These are phyloP conservation scores for Aeoliscus strigatus DNA, from an alignment of 2,797 vertebrate species.

Conservation along the genomic window DNA sequence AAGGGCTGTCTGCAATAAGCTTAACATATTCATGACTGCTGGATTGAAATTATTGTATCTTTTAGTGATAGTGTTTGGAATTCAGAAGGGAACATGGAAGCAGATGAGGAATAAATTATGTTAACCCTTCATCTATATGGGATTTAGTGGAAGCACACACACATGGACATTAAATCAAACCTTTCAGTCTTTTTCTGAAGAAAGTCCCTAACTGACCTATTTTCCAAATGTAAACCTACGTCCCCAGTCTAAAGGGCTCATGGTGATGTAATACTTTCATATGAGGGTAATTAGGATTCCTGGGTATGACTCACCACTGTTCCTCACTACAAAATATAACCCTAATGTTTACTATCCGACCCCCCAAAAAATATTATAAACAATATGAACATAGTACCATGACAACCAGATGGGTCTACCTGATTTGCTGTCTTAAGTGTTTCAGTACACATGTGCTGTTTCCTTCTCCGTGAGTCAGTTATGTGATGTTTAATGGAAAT, in stretches of 20 bases:
- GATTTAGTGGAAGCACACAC: slow-evolving; percentile 7
- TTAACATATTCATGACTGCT: slow-evolving; percentile 55
- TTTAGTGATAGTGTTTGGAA: slow-evolving; percentile 17
- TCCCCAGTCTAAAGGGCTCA: slow-evolving; percentile 15
- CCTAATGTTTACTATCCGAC: slow-evolving; percentile 44
- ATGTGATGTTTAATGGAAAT: slow-evolving; percentile 23
- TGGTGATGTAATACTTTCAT: slow-evolving; percentile 52
- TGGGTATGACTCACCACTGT: slow-evolving; percentile 56
- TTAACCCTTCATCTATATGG: not conserved
- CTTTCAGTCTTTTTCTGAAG: slow-evolving; percentile 18
- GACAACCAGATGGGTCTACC: not conserved
- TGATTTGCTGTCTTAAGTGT: too few species aligned
- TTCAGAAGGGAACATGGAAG: slow-evolving; percentile 16
- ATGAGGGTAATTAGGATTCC: slow-evolving; percentile 55
- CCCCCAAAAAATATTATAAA: slow-evolving; percentile 32
- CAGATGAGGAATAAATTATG: slow-evolving; percentile 17
- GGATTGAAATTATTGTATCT: slow-evolving; percentile 29
- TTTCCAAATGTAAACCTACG: slow-evolving; percentile 43
- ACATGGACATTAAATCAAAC: slow-evolving; percentile 5
- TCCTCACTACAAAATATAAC: slow-evolving; percentile 44
- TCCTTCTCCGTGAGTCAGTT: not conserved
- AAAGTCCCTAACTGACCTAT: slow-evolving; percentile 40
- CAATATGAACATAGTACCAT: slow-evolving; percentile 14
- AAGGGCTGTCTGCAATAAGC: slow-evolving; percentile 42
- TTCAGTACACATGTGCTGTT: not conserved